These are phyloP conservation scores for Drosophila cracens DNA, from an alignment of 2,888 invertebrate genomes.

Conservation along the genomic window DNA sequence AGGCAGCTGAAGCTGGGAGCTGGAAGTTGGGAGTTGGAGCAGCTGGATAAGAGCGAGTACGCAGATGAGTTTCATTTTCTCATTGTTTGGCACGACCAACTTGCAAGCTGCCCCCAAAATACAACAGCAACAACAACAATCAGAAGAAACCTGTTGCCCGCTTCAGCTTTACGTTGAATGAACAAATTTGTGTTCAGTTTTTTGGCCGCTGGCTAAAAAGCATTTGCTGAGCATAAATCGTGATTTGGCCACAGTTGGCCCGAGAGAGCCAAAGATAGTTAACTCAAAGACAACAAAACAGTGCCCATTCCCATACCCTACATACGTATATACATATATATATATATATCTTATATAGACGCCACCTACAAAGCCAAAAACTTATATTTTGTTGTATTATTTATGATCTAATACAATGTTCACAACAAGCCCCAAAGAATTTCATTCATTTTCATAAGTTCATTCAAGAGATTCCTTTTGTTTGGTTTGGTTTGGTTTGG, in stretches of 20 bases:
- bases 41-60: conserved; percentile 64
- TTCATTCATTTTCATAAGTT: conserved; percentile 45
- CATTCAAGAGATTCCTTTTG: conserved; percentile 51
- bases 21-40: conserved; percentile 22
- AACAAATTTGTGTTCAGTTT: conserved; percentile 66
- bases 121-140: conserved; percentile 33
- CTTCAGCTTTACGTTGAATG: conserved; percentile 69
- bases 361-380: conserved; percentile 52
- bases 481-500: conserved; percentile 29
- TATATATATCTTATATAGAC: conserved; percentile 20
- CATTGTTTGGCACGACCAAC: conserved; percentile 66
- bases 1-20: conserved; percentile 34
- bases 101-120: conserved; percentile 49
- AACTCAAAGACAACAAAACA: conserved; percentile 3
- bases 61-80: conserved; percentile 76
- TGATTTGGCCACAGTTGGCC: conserved; percentile 52
- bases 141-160: conserved; percentile 64
- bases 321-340: not conserved
- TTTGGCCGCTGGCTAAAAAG: conserved; percentile 71
- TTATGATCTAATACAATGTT: conserved; percentile 76
- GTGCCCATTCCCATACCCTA: conserved; percentile 11
- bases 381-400: conserved; percentile 52
- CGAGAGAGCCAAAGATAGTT: conserved; percentile 40
- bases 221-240: conserved; percentile 75
- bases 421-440: conserved; percentile 14